Conservation (phyloP, 2,797 vertebrate species). For the Catamblyrhynchus diadema region DNA sequence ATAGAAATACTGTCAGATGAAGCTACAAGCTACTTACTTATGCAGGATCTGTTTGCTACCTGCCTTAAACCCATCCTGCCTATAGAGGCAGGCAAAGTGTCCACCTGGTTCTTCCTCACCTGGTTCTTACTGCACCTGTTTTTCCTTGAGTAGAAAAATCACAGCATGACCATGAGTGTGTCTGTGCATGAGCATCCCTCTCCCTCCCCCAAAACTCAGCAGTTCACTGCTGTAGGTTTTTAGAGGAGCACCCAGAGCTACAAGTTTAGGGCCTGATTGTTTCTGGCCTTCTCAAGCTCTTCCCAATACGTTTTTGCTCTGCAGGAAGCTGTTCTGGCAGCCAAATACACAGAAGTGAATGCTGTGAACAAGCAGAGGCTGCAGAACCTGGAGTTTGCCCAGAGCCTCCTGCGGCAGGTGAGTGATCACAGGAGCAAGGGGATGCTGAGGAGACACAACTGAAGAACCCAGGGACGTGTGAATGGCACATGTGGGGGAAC, state of each 20-base stretch:
- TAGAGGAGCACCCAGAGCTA: neutral
- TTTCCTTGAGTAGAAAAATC: neutral
- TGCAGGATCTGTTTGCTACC: neutral
- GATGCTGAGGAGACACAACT: accelerated
- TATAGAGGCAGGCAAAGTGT: neutral
- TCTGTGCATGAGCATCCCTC: neutral
- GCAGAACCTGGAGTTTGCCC: conserved; percentile 90
- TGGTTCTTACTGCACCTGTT: neutral
- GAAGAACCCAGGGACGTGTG: neutral
- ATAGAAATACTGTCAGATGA: neutral
- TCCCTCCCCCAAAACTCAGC: neutral
- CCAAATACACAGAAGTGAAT: conserved; percentile 91
- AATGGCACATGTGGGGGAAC: accelerated
- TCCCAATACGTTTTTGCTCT: neutral
- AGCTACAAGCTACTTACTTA: neutral
- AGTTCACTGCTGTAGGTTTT: neutral
- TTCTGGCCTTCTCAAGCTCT: neutral
- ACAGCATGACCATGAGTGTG: accelerated
- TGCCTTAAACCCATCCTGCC: neutral
- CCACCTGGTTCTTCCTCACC: neutral
- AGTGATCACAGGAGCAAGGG: neutral
- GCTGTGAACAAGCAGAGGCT: conserved; percentile 88
- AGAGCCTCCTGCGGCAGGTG: conserved; percentile 91
- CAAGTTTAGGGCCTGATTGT: neutral
- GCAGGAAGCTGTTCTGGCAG: conserved; percentile 88